phyloP scores from a whole-genome alignment of 2,888 invertebrate genomes.

The Eumerus sabulonum region DNA sequence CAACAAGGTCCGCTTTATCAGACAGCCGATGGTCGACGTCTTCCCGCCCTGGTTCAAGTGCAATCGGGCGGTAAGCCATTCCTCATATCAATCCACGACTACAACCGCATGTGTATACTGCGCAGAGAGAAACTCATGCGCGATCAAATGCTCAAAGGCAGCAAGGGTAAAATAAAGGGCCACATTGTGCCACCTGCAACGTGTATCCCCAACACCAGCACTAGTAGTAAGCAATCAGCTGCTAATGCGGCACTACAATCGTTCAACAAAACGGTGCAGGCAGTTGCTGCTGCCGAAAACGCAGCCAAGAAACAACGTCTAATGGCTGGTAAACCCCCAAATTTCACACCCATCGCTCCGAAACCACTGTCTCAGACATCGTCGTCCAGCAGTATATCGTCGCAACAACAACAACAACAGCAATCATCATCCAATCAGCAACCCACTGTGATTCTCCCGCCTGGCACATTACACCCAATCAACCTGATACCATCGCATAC shows the following conservation, averaged over 20 bases:
- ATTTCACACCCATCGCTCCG: constrained; percentile 40
- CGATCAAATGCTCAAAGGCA: constrained; percentile 79
- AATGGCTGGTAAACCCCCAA: constrained; percentile 25
- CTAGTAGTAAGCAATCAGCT: constrained; percentile 21
- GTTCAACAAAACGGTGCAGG: constrained; percentile 57
- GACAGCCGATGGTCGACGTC: constrained; percentile 81
- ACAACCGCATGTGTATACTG: constrained; percentile 88
- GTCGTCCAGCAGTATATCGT: not conserved
- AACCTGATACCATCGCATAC: constrained; percentile 25
- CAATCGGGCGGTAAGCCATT: constrained; percentile 89
- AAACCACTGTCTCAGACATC: constrained; percentile 33
- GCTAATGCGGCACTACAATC: constrained; percentile 25
- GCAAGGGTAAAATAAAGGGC: constrained; percentile 68
- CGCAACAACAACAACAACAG: constrained; percentile 39
- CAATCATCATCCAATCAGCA: constrained; percentile 54
- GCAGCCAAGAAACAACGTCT: constrained; percentile 47
- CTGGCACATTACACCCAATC: constrained; percentile 44
- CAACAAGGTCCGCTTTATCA: constrained; percentile 79
- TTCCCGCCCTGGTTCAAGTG: constrained; percentile 85
- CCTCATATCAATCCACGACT: constrained; percentile 88
- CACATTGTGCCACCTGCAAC: constrained; percentile 28
- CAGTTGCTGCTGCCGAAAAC: constrained; percentile 25
- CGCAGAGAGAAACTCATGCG: constrained; percentile 84
- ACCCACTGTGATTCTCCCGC: constrained; percentile 39
- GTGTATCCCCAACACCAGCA: constrained; percentile 50